Conservation (phyloP, 2,888 invertebrate genomes). For the Pherbina coryleti region DNA sequence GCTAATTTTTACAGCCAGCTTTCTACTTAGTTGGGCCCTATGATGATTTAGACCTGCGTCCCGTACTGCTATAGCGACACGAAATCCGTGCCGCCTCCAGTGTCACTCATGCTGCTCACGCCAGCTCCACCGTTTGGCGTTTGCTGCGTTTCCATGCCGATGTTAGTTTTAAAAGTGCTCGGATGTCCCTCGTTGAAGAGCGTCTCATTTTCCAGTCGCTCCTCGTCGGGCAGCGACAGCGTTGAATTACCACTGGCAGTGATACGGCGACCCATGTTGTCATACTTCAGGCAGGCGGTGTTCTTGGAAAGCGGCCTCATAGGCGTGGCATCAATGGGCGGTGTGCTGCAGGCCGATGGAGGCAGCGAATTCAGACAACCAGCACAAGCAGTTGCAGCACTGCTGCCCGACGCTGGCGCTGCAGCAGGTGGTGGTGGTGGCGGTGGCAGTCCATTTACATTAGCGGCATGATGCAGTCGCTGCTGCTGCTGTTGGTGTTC, state of each 20-base stretch:
- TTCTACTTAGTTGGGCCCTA: not conserved
- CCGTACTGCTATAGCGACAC: conserved; percentile 70
- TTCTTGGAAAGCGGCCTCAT: conserved; percentile 55
- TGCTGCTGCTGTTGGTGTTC: conserved; percentile 49
- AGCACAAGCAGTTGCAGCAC: conserved; percentile 52
- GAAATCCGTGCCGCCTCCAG: conserved; percentile 62
- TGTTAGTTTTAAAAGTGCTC: conserved; percentile 48
- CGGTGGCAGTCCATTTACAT: conserved; percentile 56
- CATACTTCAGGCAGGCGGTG: conserved; percentile 74
- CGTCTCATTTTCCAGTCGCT: conserved; percentile 66
- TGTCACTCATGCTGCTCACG: conserved; percentile 48
- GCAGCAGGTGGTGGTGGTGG: conserved; percentile 61
- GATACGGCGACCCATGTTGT: conserved; percentile 91
- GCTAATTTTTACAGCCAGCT: not conserved
- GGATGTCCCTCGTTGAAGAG: conserved; percentile 63
- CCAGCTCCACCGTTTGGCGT: conserved; percentile 10
- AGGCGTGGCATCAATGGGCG: conserved; percentile 60
- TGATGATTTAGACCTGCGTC: conserved; percentile 63
- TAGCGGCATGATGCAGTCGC: conserved; percentile 49
- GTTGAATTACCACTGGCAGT: conserved; percentile 91
- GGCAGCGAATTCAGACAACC: conserved; percentile 55
- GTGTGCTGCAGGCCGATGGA: conserved; percentile 56
- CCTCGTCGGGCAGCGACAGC: conserved; percentile 81
- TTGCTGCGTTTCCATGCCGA: conserved; percentile 34
- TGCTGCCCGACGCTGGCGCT: conserved; percentile 51